Evolutionary conservation across 2,113 vertebrate species (phyloP).

Genomic region (Corythoichthys intestinalis): DNA sequence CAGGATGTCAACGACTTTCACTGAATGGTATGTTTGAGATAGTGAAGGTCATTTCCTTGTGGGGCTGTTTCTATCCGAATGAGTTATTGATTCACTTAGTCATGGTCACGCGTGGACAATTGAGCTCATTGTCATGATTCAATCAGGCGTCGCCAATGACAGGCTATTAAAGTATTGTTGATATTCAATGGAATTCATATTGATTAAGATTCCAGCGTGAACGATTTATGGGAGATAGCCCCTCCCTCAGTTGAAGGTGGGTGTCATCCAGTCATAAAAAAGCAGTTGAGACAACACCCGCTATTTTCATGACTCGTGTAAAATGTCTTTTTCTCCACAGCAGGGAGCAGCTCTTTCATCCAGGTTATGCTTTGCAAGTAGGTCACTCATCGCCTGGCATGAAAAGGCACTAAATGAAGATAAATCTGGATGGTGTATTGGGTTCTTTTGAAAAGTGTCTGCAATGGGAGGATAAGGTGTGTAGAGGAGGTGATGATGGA

Average conservation of each 20-base stretch:
- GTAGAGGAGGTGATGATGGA: constrained; percentile 26
- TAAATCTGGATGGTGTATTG: constrained; percentile 30
- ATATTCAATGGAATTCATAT: constrained; percentile 26
- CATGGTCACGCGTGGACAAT: constrained; percentile 37
- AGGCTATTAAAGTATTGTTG: constrained; percentile 36
- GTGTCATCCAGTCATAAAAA: constrained; percentile 13
- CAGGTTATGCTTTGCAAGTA: constrained; percentile 36
- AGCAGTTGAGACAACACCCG: constrained; percentile 5
- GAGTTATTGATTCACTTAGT: constrained; percentile 44
- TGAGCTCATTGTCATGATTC: constrained; percentile 31
- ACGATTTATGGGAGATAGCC: constrained; percentile 15
- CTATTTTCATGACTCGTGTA: constrained; percentile 2
- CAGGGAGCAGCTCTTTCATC: constrained; percentile 18
- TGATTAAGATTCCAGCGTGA: constrained; percentile 33
- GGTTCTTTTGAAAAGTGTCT: constrained; percentile 34
- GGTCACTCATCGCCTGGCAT: constrained; percentile 32
- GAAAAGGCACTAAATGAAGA: constrained; percentile 33
- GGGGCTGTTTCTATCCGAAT: constrained; percentile 28
- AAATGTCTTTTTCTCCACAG: constrained; percentile 19
- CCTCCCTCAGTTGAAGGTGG: not conserved
- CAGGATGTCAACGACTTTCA: no score
- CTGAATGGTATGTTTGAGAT: not conserved
- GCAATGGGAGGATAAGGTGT: constrained; percentile 53
- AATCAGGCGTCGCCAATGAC: constrained; percentile 29
- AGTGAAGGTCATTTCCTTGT: constrained; percentile 26